Evolutionary conservation across 2,797 vertebrate genomes (phyloP), one percentile per base, ranked within the genome.

Genomic region (Spinus pinus): DNA sequence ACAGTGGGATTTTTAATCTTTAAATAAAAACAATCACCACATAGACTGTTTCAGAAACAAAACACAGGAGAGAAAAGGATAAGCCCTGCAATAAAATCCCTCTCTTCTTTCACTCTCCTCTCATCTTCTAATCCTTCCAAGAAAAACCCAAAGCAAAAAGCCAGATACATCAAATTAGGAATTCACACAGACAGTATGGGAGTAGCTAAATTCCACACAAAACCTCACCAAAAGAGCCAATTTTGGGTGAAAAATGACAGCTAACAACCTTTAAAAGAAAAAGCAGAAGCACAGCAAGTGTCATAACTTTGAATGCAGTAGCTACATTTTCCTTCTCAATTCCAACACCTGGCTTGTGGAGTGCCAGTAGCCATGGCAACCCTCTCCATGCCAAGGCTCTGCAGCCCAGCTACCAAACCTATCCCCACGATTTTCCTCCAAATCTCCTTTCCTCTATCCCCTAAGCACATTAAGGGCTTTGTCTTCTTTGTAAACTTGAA

Each of bases 301-400:
- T 88, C 89, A 83, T 24, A 91, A 95, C 77, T 93, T 85, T 56
- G 77, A 81, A 62, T 44, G 82, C 75, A 90, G 79, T 2, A 84
- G 75, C 58, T 84, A 16, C 66, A 25, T 77, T 93, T 95, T 66
- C 62, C 67, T 80, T 44, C 28, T 54, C 0, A 0, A 7, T 70
- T 73, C 70, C 92, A 82, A 28, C 86, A 92, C 87, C 94, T 83
- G 90, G 75, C 51, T 84, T 9, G 19, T 60, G 53, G 72, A 88
- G 85, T 17, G 47, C 92, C 92, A 88, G 96, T 92, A 94, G 87
- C 81, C 93, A 96, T 91, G 47, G 93, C 91, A 97, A 94, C 96
- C 66, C 3, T 9, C 50, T 60, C 47, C 5, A 0, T 61, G 73
- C 93, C 93, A 81, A 61, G 82, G 82, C 65, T 86, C 64, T 86